Percentiles rank a stretch among this genome's conserved stretches.
Conservation (phyloP, 2,888 invertebrate species). For the Hemaris fuciformis region DNA sequence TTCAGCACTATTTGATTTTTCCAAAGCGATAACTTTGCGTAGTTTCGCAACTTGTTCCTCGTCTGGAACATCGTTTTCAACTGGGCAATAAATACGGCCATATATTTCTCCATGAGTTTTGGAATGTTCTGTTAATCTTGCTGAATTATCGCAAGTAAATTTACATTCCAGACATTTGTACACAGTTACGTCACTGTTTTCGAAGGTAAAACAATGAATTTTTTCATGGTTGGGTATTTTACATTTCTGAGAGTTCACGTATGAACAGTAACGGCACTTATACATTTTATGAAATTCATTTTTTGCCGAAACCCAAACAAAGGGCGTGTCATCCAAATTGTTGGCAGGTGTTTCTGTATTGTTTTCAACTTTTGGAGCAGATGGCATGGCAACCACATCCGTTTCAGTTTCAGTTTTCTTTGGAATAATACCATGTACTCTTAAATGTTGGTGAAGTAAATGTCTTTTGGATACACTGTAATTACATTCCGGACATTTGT, state of each 20-base stretch:
- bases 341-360: slow-evolving; percentile 45
- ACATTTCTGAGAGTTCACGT: slow-evolving; percentile 89
- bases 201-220: slow-evolving; percentile 84
- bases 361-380: slow-evolving; percentile 41
- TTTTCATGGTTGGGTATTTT: slow-evolving; percentile 92
- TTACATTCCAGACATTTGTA: slow-evolving; percentile 89
- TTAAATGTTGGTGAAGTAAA: slow-evolving; percentile 90
- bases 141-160: slow-evolving; percentile 88
- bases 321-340: slow-evolving; percentile 83
- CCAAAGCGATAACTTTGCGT: slow-evolving; percentile 64
- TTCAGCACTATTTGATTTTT: slow-evolving; percentile 46
- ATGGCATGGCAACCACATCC: slow-evolving; percentile 57
- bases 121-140: slow-evolving; percentile 85
- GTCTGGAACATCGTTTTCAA: slow-evolving; percentile 84
- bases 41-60: slow-evolving; percentile 83
- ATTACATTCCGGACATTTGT: slow-evolving; percentile 90
- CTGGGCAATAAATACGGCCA: slow-evolving; percentile 87
- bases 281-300: slow-evolving; percentile 90
- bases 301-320: slow-evolving; percentile 88
- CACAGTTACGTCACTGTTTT: slow-evolving; percentile 76
- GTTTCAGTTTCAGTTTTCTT: slow-evolving; percentile 70
- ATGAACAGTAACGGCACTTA: slow-evolving; percentile 92
- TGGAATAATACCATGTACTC: slow-evolving; percentile 84
- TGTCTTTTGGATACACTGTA: slow-evolving; percentile 91
- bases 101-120: slow-evolving; percentile 88